Evolutionary conservation across 2,113 vertebrate genomes (phyloP), one percentile per base, ranked within the genome.

Genomic region (Marmota flaviventris): DNA sequence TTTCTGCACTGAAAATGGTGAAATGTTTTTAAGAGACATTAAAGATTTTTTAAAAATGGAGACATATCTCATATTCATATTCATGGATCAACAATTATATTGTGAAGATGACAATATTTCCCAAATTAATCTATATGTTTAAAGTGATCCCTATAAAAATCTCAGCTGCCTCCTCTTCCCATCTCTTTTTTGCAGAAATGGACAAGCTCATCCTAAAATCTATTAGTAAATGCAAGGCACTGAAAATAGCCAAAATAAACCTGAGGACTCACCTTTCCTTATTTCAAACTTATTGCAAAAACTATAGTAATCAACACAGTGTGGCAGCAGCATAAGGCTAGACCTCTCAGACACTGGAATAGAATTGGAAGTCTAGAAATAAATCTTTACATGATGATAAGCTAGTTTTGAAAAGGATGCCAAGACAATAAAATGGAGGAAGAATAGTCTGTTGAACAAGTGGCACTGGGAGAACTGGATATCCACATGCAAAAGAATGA

Each of bases 21-120:
- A 84, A 85, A 81, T 9, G 17, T 12, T 70, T 27, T 85, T n/a
- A 69, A 85, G 89, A 94, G 32, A 93, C 81, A 65, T 70, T 65
- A 88, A 89, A 72, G 24, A 53, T 45, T 53, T 25, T 37, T n/a
- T 32, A 88, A 65, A 58, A 91, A 45, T 12, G 5, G 14, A 91
- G 37, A n/a, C 11, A 65, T 7, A 58, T 61, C 18, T n/a, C 67
- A 83, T 6, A 37, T 51, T 70, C 53, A 67, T 65, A 45, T 51
- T 70, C 37, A 51, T 65, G 14, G 42, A 61, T 39, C 56, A 86
- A 56, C 93, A 89, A 53, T 29, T 61, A 53, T 67, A 37, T 25
- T 27, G 56, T 67, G 5, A 89, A 67, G 58, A 58, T 4, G 37
- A 10, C 7, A 65, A 25, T 67, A 61, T 34, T 89, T 16, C 34